phyloP scores from a whole-genome alignment of 2,797 vertebrate species.

The Sebastes taczanowskii region DNA sequence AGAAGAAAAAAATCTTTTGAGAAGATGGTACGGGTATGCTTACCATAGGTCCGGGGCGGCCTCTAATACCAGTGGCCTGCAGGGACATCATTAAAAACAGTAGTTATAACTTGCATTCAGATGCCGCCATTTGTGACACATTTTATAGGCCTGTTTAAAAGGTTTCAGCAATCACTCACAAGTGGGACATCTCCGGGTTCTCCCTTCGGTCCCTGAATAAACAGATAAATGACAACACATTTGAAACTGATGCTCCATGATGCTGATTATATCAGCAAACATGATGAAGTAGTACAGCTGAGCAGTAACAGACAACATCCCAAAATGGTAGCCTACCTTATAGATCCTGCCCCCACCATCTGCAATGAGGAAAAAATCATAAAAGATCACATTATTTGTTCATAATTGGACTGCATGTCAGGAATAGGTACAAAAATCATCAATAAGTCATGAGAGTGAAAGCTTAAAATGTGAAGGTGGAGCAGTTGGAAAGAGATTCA shows the following conservation, averaged over 20 bases:
- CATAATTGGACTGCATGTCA: background rate
- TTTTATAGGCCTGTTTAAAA: background rate
- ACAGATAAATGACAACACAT: background rate
- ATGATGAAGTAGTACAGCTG: background rate
- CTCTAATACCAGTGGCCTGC: constrained; percentile 92
- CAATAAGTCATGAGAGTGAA: background rate
- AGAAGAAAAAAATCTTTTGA: background rate
- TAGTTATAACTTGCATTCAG: background rate
- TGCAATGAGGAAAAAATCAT: constrained; percentile 50
- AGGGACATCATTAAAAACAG: constrained; percentile 8
- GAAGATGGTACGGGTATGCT: constrained; percentile 62
- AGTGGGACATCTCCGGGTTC: constrained; percentile 94
- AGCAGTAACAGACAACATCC: background rate
- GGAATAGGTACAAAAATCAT: too few relatives aligned
- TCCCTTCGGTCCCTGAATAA: constrained; percentile 93
- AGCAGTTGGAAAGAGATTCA: background rate
- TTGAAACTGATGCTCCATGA: background rate
- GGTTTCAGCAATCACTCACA: constrained; percentile 82
- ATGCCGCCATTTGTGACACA: background rate
- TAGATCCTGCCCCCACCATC: constrained; percentile 79
- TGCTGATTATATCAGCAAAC: background rate
- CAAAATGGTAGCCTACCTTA: constrained; percentile 83
- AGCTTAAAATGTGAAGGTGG: background rate
- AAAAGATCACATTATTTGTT: background rate
- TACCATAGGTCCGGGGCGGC: constrained; percentile 91